phyloP scores from a whole-genome alignment of 2,888 invertebrate genomes.

The Tetragnatha montana region DNA sequence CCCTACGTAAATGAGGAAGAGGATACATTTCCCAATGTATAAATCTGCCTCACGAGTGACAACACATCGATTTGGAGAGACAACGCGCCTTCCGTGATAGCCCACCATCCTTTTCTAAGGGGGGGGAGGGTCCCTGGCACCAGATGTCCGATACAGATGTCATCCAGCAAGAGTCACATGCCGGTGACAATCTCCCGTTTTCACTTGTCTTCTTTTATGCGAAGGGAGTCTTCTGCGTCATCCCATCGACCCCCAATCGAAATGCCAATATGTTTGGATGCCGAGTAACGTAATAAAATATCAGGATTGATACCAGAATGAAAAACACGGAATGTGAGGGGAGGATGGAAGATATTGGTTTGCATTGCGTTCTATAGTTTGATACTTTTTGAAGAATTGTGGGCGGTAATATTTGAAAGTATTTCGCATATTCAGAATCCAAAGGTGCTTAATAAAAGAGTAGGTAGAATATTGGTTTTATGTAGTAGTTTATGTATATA shows the following conservation, averaged over 20 bases:
- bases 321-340: not conserved
- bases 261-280: not conserved
- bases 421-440: too few species aligned
- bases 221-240: not conserved
- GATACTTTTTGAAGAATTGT: too few species aligned
- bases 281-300: not conserved
- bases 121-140: not conserved
- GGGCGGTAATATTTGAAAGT: too few species aligned
- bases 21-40: not conserved
- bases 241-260: not conserved
- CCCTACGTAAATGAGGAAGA: not conserved
- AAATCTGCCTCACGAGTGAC: not conserved
- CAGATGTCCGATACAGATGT: constrained; percentile 1
- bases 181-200: not conserved
- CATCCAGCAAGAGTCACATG: not conserved
- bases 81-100: not conserved
- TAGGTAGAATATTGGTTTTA: too few species aligned
- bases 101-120: not conserved
- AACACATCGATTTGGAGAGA: not conserved
- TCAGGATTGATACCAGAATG: not conserved
- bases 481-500: too few species aligned
- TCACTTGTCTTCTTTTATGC: not conserved
- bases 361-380: too few species aligned
- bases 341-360: too few species aligned
- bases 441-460: too few species aligned